phyloP scores from a whole-genome alignment of 2,113 vertebrate genomes.

The Lophotis ruficrista region DNA sequence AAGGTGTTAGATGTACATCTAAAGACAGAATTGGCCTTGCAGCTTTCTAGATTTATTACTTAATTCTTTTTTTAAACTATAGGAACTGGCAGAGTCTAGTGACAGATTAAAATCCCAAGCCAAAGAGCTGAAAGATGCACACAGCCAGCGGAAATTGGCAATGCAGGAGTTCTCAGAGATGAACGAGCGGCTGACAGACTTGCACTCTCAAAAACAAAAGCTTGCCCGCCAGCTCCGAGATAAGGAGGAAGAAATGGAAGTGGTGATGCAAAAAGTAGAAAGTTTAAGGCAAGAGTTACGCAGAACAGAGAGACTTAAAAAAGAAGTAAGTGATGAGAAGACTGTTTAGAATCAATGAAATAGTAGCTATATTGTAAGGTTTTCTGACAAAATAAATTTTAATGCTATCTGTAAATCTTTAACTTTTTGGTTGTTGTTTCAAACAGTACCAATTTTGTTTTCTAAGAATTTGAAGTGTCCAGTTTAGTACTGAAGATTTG shows the following conservation, averaged over 20 bases:
- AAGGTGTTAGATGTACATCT: conserved; percentile 6
- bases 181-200: conserved; percentile 92
- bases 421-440: conserved; percentile 26
- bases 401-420: background rate
- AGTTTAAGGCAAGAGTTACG: conserved; percentile 92
- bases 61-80: conserved; percentile 75
- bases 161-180: conserved; percentile 98
- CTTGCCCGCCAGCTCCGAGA: conserved; percentile 93
- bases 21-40: conserved; percentile 42
- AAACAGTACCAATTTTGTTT: background rate
- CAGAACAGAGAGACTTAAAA: conserved; percentile 92
- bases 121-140: conserved; percentile 97
- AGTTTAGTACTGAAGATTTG: conserved; percentile 22
- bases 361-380: conserved; percentile 35
- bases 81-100: conserved; percentile 88
- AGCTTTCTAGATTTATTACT: conserved; percentile 74
- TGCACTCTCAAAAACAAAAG: conserved; percentile 95
- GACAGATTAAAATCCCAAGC: conserved; percentile 94
- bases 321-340: conserved; percentile 89
- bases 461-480: conserved; percentile 26
- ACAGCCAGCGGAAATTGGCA: conserved; percentile 94
- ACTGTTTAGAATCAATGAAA: conserved; percentile 50
- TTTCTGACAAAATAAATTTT: conserved; percentile 34
- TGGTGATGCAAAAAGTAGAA: conserved; percentile 91
- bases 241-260: conserved; percentile 98